Evolutionary conservation across 2,797 vertebrate species (phyloP), one percentile per base, ranked within the genome.

Genomic region (Eulemur rubriventer): DNA sequence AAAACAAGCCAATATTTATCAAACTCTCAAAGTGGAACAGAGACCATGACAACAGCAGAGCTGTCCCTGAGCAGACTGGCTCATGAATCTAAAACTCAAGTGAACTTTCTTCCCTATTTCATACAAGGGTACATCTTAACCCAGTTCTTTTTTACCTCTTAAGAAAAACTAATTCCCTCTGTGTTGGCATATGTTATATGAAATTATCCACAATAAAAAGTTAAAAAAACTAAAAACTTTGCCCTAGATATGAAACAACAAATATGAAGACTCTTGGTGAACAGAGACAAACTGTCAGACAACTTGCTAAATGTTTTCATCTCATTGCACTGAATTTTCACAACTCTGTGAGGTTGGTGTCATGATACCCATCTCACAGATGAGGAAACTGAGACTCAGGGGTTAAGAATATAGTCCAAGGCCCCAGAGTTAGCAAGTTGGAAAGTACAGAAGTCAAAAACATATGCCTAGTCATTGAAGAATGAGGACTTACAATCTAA

Each of bases 301-400:
- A 22, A 17, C 18, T 10, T 0, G 0, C 28, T 4, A 18, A 11
- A 20, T 3, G 24, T 17, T 35, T 28, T 67, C 69, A 5, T 9
- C 43, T n/a, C 24, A 43, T 5, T 17, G 16, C 7, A 4, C 13
- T 52, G 26, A 52, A 63, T 20, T 46, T 59, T 88, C 33, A 52
- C 41, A 6, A 11, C 14, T 81, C 24, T 2, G 0, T 3, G 50
- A 20, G 12, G 35, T 4, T 52, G 67, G 38, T 4, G 3, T 38
- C 30, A 3, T 0, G 0, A 18, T 4, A 4, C 22, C 24, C 33
- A 24, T n/a, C 90, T 59, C 50, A 72, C 1, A 26, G 22, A 90
- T 3, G n/a, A 73, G 28, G 46, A 87, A 59, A 38, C 35, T 41
- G 26, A 75, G 63, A 48, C 46, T 41, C 41, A 0, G 0, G 41